phyloP scores from a whole-genome alignment of 2,888 invertebrate genomes.

The Himalopsyche kuldschensis region DNA sequence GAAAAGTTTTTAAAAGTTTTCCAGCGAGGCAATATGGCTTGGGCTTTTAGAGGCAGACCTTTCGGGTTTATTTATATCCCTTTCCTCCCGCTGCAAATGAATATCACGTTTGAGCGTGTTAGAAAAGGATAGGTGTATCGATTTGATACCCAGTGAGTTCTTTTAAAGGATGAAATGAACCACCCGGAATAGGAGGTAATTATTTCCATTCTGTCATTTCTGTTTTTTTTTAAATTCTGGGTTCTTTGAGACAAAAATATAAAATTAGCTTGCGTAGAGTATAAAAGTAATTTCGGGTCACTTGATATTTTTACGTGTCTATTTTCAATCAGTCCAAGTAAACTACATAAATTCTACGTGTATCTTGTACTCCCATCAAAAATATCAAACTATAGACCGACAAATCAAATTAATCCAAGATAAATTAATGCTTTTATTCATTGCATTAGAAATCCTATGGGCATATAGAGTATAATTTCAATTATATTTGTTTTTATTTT shows the following conservation, averaged over 20 bases:
- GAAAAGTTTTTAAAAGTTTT: slow-evolving; percentile 64
- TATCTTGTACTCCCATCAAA: no score
- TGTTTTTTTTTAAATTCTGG: slow-evolving; percentile 50
- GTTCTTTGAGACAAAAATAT: slow-evolving; percentile 15
- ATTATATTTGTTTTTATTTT: no score
- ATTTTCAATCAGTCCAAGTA: no score
- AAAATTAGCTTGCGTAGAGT: not conserved
- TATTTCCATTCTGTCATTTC: slow-evolving; percentile 62
- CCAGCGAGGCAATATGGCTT: slow-evolving; percentile 63
- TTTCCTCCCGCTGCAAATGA: slow-evolving; percentile 43
- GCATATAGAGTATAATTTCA: no score
- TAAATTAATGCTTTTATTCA: no score
- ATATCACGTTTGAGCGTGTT: not conserved
- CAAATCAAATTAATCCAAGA: no score
- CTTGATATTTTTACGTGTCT: no score
- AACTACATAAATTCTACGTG: no score
- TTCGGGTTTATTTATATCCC: slow-evolving; percentile 59
- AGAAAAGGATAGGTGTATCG: not conserved
- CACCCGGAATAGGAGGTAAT: slow-evolving; percentile 61
- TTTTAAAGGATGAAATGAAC: not conserved
- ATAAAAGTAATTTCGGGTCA: not conserved
- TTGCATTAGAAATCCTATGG: no score
- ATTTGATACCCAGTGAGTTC: not conserved
- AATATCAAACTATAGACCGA: no score
- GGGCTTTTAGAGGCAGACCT: slow-evolving; percentile 53